phyloP scores from a whole-genome alignment of 2,888 invertebrate genomes.

The Urechis unicinctus region DNA sequence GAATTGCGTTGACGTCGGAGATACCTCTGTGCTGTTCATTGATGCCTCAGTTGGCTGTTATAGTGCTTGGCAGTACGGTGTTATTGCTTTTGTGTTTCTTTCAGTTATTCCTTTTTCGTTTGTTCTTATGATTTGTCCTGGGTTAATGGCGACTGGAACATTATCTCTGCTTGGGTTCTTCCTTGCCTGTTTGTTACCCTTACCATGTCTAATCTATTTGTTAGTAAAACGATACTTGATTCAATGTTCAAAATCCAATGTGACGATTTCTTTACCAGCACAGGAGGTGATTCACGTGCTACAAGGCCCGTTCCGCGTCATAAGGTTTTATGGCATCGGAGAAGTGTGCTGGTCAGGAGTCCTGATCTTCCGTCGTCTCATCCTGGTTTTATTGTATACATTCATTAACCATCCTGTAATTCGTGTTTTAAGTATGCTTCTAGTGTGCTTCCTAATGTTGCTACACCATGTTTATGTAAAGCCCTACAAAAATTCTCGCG shows the following conservation, averaged over 20 bases:
- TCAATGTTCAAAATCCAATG: too few species aligned
- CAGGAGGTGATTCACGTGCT: conserved; percentile 14
- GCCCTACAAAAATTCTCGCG: too few species aligned
- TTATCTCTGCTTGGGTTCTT: conserved; percentile 14
- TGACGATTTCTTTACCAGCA: conserved; percentile 1
- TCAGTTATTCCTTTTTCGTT: conserved; percentile 17
- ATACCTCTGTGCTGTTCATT: conserved; percentile 12
- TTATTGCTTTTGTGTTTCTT: conserved; percentile 14
- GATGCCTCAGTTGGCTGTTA: conserved; percentile 16
- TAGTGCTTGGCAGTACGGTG: conserved; percentile 16
- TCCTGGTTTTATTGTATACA: too few species aligned
- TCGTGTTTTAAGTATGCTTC: too few species aligned
- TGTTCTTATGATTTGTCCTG: conserved; percentile 15
- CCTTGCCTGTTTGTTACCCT: conserved; percentile 15
- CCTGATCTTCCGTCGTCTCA: too few species aligned
- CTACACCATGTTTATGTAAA: too few species aligned
- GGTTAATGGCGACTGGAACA: conserved; percentile 9
- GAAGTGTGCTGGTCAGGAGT: too few species aligned
- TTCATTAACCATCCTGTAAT: too few species aligned
- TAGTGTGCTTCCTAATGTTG: too few species aligned
- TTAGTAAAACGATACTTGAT: neutral
- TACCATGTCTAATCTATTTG: conserved; percentile 17
- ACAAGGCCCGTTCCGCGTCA: conserved; percentile 17
- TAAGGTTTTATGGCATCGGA: too few species aligned
- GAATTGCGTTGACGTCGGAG: conserved; percentile 18